These are phyloP conservation scores for Microctenopoma lineatum DNA, from an alignment of 2,797 vertebrate genomes.

Conservation along the genomic window DNA sequence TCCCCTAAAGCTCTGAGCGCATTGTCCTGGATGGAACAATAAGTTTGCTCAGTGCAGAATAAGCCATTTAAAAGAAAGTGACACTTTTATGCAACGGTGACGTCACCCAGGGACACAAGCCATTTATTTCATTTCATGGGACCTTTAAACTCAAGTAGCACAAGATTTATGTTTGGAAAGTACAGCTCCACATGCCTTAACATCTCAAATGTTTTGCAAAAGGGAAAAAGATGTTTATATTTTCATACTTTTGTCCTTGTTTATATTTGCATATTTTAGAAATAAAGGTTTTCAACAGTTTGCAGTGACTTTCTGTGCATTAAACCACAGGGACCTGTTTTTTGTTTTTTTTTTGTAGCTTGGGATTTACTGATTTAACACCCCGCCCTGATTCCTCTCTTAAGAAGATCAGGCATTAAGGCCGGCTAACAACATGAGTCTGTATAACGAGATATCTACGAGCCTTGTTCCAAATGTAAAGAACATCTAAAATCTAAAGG, in stretches of 20 bases:
- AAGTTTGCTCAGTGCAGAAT: constrained; percentile 24
- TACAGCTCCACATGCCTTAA: constrained; percentile 77
- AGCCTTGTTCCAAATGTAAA: background rate
- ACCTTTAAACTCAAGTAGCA: constrained; percentile 75
- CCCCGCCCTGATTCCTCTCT: background rate
- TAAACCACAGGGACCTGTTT: background rate
- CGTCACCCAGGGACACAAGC: constrained; percentile 66
- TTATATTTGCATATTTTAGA: constrained; percentile 83
- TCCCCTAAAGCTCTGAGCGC: constrained; percentile 33
- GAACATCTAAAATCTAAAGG: too few relatives aligned
- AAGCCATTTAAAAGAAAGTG: constrained; percentile 52
- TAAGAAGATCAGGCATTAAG: background rate
- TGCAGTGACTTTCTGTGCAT: background rate
- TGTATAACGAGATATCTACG: background rate
- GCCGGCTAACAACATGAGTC: too few relatives aligned
- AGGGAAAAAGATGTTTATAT: constrained; percentile 82
- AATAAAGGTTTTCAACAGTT: constrained; percentile 84
- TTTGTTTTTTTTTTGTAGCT: background rate
- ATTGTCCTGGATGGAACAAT: constrained; percentile 26
- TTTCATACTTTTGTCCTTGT: constrained; percentile 79
- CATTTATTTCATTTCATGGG: constrained; percentile 77
- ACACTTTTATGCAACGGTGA: constrained; percentile 72
- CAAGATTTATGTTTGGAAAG: constrained; percentile 67
- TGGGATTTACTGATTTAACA: background rate
- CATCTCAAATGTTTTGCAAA: constrained; percentile 75